phyloP scores from a whole-genome alignment of 92 coral and sea anemone genomes.

The Zoanthus sociatus region DNA sequence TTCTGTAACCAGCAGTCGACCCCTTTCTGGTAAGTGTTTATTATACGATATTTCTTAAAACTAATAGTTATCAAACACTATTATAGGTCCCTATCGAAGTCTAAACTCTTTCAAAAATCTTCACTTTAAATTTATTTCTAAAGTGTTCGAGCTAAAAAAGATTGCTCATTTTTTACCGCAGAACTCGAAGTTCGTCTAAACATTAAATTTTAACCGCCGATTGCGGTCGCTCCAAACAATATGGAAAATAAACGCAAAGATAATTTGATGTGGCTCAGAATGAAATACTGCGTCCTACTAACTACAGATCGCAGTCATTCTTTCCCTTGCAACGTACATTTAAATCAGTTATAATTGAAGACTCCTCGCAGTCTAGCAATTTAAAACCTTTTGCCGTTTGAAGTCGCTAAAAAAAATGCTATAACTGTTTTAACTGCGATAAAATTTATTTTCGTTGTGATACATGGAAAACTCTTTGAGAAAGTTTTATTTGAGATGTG shows the following conservation, averaged over 20 bases:
- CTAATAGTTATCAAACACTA: neutral
- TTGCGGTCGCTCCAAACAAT: conserved; percentile 33
- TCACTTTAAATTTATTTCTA: neutral
- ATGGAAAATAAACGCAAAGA: conserved; percentile 27
- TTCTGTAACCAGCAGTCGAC: conserved; percentile 45
- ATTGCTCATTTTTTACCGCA: conserved; percentile 32
- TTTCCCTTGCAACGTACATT: neutral
- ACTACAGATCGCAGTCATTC: neutral
- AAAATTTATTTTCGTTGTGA: too few species aligned
- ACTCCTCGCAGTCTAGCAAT: neutral
- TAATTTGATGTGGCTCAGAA: conserved; percentile 14
- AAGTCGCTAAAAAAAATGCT: too few species aligned
- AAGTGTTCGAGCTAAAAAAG: neutral
- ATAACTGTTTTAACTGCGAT: too few species aligned
- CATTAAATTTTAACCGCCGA: conserved; percentile 23
- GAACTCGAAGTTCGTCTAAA: neutral
- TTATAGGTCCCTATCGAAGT: neutral
- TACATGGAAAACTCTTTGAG: too few species aligned
- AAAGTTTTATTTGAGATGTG: too few species aligned
- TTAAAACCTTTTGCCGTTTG: neutral
- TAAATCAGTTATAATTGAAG: neutral
- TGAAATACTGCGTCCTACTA: neutral
- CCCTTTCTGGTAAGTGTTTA: conserved; percentile 27
- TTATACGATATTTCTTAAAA: neutral
- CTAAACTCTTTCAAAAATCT: neutral